A percentile compares a stretch with the other conserved stretches of the same genome.
These are phyloP conservation scores for Caenorhabditis sp. DNA, from an alignment of 2,888 invertebrate species.

Conservation along the genomic window DNA sequence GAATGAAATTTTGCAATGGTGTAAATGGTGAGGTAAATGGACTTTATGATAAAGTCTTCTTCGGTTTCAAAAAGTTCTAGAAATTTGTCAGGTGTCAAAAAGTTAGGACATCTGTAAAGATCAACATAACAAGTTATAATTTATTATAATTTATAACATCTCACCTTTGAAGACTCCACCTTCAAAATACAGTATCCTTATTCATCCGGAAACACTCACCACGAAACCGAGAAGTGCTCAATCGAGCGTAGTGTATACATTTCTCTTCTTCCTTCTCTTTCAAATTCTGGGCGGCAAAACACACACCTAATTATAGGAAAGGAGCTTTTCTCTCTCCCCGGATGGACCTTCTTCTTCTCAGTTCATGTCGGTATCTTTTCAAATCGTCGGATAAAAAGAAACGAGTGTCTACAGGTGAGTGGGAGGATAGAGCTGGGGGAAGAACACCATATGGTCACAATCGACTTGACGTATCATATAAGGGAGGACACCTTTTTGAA, in stretches of 20 bases:
- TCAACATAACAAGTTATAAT: too few species aligned
- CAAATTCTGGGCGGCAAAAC: constrained; percentile 57
- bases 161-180: background rate
- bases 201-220: background rate
- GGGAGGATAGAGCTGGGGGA: background rate
- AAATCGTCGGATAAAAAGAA: constrained; percentile 4
- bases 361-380: constrained; percentile 45
- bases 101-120: too few species aligned
- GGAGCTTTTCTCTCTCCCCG: constrained; percentile 1
- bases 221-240: constrained; percentile 31
- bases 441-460: constrained; percentile 35
- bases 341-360: constrained; percentile 16
- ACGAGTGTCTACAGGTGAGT: constrained; percentile 38
- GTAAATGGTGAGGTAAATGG: too few species aligned
- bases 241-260: constrained; percentile 59
- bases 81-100: too few species aligned
- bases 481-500: constrained; percentile 2
- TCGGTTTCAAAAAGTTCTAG: too few species aligned
- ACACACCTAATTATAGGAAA: constrained; percentile 62
- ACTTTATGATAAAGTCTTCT: too few species aligned
- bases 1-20: too few species aligned
- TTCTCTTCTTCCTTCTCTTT: constrained; percentile 34
- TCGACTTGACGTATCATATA: background rate
- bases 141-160: too few species aligned
- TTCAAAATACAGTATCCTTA: constrained; percentile 20